Percentiles rank a stretch among this genome's conserved stretches.
Conservation (phyloP, 2,113 vertebrate species). For the Merops nubicus region DNA sequence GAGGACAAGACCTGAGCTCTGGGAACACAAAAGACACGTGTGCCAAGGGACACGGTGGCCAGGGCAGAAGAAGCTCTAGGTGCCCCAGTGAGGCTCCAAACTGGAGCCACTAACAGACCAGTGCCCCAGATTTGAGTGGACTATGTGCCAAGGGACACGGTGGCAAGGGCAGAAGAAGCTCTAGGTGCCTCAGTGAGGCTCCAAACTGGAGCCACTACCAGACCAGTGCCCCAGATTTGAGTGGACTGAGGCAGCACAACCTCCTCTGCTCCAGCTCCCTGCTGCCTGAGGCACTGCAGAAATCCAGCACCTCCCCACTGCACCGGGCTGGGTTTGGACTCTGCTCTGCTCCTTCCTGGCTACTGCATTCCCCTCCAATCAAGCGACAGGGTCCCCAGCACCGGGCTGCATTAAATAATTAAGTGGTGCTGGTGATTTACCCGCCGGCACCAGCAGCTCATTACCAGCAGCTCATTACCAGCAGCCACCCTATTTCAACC, state of each 20-base stretch:
- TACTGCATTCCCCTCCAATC: conserved; percentile 48
- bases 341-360: background rate
- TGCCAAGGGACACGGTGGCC: background rate
- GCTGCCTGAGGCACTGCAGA: background rate
- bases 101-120: background rate
- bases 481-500: conserved; percentile 39
- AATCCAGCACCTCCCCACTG: background rate
- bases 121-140: no score
- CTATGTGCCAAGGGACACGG: background rate
- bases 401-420: conserved; percentile 64
- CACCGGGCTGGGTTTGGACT: background rate
- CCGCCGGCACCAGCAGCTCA: conserved; percentile 55
- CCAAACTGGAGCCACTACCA: background rate
- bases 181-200: background rate
- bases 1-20: background rate
- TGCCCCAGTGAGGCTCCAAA: background rate
- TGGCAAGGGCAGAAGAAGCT: background rate
- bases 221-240: accelerated
- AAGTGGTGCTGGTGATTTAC: conserved; percentile 46
- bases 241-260: accelerated
- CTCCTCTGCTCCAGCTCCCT: background rate
- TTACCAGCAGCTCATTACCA: conserved; percentile 56
- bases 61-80: background rate
- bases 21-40: background rate
- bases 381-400: conserved; percentile 26